Evolutionary conservation across 2,888 invertebrate species (phyloP).

Genomic region (Willowsia nigromaculata): DNA sequence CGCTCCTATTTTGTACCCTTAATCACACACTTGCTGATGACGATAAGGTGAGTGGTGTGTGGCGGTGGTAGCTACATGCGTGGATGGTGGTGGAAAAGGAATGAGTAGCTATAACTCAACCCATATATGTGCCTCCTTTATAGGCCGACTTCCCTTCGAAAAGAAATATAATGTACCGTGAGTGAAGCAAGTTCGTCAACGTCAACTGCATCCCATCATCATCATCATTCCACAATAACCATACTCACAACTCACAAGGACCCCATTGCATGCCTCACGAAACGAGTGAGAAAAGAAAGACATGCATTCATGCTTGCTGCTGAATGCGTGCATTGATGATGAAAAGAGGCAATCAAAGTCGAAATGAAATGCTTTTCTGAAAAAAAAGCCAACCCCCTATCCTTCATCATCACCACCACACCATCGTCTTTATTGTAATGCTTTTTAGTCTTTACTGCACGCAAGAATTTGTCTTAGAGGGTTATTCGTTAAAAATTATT

Average conservation of each 20-base stretch:
- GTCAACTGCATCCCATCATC: slow-evolving; percentile 50
- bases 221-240: background rate
- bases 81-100: background rate
- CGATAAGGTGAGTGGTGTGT: background rate
- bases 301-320: slow-evolving; percentile 48
- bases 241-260: slow-evolving; percentile 2
- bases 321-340: slow-evolving; percentile 54
- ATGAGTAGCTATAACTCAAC: background rate
- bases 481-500: slow-evolving; percentile 48
- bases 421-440: slow-evolving; percentile 44
- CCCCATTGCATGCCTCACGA: slow-evolving; percentile 59
- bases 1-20: slow-evolving; percentile 49
- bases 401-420: slow-evolving; percentile 53
- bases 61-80: background rate
- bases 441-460: slow-evolving; percentile 60
- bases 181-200: slow-evolving; percentile 64
- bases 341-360: slow-evolving; percentile 65
- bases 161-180: slow-evolving; percentile 21
- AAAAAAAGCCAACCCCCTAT: slow-evolving; percentile 65
- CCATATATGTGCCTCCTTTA: slow-evolving; percentile 3
- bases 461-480: slow-evolving; percentile 60
- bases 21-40: slow-evolving; percentile 26
- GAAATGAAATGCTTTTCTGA: slow-evolving; percentile 66
- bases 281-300: slow-evolving; percentile 22
- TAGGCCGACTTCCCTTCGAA: slow-evolving; percentile 5